Base-by-base conservation (phyloP, 92 coral and sea anemone genomes). In the Epizoanthus fatuus region DNA sequence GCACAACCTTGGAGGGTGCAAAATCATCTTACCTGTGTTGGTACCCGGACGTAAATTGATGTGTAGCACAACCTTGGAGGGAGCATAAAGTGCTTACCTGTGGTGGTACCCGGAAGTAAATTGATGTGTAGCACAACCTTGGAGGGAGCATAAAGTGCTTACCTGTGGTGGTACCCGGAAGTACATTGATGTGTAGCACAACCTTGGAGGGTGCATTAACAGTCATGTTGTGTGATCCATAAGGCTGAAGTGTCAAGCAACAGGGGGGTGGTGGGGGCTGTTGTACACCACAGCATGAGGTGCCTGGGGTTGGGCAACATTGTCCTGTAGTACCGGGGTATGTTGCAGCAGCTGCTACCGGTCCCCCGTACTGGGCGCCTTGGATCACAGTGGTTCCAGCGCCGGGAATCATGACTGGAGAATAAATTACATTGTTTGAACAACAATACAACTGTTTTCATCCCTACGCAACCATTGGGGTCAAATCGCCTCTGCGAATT, bases 141-240 rank as follows among this genome's bases (percentile, higher is more conserved):
- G 15, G 19, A 75, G 38, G 81, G 38, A 38, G 40, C 20, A 19
- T 16, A 39, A 58, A 58, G 35, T 53, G 49, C 68, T 40, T 75
- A 75, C 81, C 81, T n/a, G 69, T 75, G 29, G 81, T 39, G 40
- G 81, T 15, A 0, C 56, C 81, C 8, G 81, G 81, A 76, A 76
- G 81, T 38, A 76, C 81, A 76, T 76, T 76, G 22, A 76, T 60
- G 55, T 76, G 81, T 25, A 76, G 3, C 19, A 76, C 56, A 59
- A 76, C 81, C 69, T 76, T 76, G 69, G 81, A 76, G 40, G 81
- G 81, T 10, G 81, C 81, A 40, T 76, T 76, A 76, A 76, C 81
- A 39, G 70, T 59, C 81, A 76, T 59, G 57, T 59, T 76, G 57
- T 58, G 69, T 5, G 81, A 76, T 42, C 81, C 81, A 76, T 59